Evolutionary conservation across 2,113 vertebrate species (phyloP).

Genomic region (Nesogale talazaci): DNA sequence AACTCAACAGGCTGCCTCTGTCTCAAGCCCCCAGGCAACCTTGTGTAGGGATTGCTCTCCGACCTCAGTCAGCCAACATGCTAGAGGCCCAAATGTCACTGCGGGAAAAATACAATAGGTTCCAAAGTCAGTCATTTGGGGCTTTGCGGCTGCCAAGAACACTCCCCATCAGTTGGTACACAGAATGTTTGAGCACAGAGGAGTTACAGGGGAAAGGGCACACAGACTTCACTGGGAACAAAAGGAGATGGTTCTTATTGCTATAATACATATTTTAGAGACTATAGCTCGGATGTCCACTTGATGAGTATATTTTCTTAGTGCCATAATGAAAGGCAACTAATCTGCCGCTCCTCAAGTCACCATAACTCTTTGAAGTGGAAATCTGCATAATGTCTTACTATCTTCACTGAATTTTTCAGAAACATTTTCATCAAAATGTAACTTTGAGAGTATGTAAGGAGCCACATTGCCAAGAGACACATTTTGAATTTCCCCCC

Average conservation of each 20-base stretch:
- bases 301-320: conserved; percentile 31
- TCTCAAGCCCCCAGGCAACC: not conserved
- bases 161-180: not conserved
- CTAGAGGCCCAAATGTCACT: conserved; percentile 25
- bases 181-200: not conserved
- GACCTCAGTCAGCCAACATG: not conserved
- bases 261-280: not conserved
- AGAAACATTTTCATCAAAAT: conserved; percentile 29
- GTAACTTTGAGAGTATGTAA: not conserved
- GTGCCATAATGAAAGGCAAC: not conserved
- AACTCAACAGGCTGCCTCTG: not conserved
- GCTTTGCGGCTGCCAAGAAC: conserved; percentile 43
- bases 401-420: conserved; percentile 4
- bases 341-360: not conserved
- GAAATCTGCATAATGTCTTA: not conserved
- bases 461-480: conserved; percentile 7
- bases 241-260: not conserved
- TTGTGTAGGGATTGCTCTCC: conserved; percentile 3
- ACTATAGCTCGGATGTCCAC: not conserved
- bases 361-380: not conserved
- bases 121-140: conserved; percentile 51
- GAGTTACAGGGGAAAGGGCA: not conserved
- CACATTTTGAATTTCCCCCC: not conserved
- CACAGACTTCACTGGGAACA: not conserved
- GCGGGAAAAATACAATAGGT: not conserved